Evolutionary conservation across 2,888 invertebrate species (phyloP), one percentile per base, ranked within the genome.

Genomic region (Capitulum mitella): DNA sequence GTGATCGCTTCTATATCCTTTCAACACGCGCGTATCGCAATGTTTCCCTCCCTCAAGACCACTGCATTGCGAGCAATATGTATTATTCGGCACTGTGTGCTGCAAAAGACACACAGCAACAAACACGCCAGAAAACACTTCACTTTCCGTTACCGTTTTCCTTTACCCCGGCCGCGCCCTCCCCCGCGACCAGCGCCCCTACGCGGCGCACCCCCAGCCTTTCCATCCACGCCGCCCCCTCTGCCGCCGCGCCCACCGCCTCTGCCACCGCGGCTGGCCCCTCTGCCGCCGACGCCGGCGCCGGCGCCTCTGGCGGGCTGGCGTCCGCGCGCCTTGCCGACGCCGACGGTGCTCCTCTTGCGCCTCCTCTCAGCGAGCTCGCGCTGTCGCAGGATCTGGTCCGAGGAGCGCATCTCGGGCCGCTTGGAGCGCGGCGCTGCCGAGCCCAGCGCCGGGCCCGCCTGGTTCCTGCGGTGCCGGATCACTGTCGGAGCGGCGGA

Each of bases 311-410:
- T 37, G 12, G 34, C 64, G 8, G 29, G 12, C 6, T 90, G 0
- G 90, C 89, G 16, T 87, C 97, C 16, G 91, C 93, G 81, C 93
- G 96, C 84, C 89, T 93, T 34, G 89, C 94, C 77, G 92, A 92
- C 83, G 96, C 95, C 37, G 90, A 91, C 83, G 97, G 97, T 84
- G 88, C 88, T 10, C 83, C 93, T 6, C 89, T 92, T 0, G 87
- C 92, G 83, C 91, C 96, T 0, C 86, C 98, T 29, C 86, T 98
- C 37, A 87, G 90, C 61, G 93, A 95, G 85, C 92, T 96, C 83
- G 97, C 95, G 93, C 89, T 88, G 77, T 83, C 95, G 54, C 87
- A 91, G 79, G 87, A 91, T 82, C 89, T 96, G 16, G 70, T 80
- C 64, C 74, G 77, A 43, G 79, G 79, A 51, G 79, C 80, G 40